Evolutionary conservation across 2,113 vertebrate species (phyloP), one percentile per base, ranked within the genome.

Genomic region (Perca fluviatilis): DNA sequence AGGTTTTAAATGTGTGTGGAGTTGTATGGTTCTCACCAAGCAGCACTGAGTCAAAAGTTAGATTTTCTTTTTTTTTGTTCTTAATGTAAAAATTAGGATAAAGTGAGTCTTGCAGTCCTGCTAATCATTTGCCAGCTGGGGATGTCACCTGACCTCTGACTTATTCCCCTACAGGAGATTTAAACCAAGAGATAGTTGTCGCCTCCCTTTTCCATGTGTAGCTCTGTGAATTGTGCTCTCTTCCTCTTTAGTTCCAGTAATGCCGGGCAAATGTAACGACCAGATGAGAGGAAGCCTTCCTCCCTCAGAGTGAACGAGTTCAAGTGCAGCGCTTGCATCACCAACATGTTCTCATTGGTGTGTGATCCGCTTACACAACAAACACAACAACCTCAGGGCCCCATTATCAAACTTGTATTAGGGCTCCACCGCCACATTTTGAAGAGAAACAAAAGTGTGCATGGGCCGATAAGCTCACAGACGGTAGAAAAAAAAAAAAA

Each of bases 351-450:
- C 69, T 67, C 8, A 47, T 25, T 53, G 10, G 23, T 43, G 30
- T 50, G 27, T 82, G 64, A 88, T 80, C 71, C 18, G 1, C 58
- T 89, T 85, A 68, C 60, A 72, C 62, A 88, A 51, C 54, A 53
- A 30, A 82, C 66, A 68, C 30, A 58, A 51, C 54, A 53, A 30
- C 14, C 69, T 23, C 16, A 1, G 1, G 36, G 40, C 53, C 16
- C 16, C 30, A 6, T 46, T n/a, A 43, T 43, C 27, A 61, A 12
- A 49, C 12, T 7, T 21, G 16, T 33, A 73, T 51, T 23, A 25
- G 19, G 33, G 49, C n/a, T 46, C 46, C 13, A n/a, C 21, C 40
- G n/a, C 6, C 10, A 43, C 30, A 40, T 25, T 50, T n/a, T 15
- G 3, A 58, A 61, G 53, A 43, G 56, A 27, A 56, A 15, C 21